These are phyloP conservation scores for Pardosa pseudoannulata DNA, from an alignment of 2,888 invertebrate genomes.

Conservation along the genomic window DNA sequence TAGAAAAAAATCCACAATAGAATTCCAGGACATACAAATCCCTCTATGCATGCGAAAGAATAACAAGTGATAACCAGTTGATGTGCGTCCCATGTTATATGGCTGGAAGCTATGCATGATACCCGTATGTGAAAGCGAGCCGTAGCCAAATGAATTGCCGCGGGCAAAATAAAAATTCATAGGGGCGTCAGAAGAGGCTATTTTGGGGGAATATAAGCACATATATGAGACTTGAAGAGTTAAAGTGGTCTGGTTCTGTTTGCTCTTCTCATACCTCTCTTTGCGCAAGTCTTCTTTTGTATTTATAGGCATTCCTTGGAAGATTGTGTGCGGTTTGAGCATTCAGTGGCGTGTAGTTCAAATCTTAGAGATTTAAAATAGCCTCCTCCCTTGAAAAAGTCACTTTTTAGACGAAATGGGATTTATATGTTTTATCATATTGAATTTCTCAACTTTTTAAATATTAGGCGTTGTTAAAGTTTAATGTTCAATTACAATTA, in stretches of 20 bases:
- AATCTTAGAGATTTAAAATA: not conserved
- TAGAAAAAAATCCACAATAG: slow-evolving; percentile 36
- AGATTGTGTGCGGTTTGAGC: not conserved
- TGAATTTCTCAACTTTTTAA: too few relatives aligned
- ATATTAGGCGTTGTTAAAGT: too few relatives aligned
- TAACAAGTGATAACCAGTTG: slow-evolving; percentile 70
- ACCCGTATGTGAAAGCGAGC: not conserved
- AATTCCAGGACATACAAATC: slow-evolving; percentile 46
- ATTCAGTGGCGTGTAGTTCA: not conserved
- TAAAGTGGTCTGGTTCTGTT: slow-evolving; percentile 46
- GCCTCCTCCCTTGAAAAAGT: too few relatives aligned
- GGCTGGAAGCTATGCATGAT: slow-evolving; percentile 17
- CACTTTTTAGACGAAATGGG: too few relatives aligned
- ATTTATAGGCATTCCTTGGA: not conserved
- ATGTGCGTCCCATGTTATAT: slow-evolving; percentile 41
- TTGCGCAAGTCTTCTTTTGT: not conserved
- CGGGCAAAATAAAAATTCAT: slow-evolving; percentile 36
- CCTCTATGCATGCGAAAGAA: slow-evolving; percentile 57
- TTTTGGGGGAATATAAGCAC: slow-evolving; percentile 16
- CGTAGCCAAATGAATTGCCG: slow-evolving; percentile 57
- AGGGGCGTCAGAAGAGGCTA: not conserved
- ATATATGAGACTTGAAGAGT: slow-evolving; percentile 12
- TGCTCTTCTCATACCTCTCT: slow-evolving; percentile 1
- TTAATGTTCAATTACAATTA: too few relatives aligned
- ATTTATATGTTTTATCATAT: too few relatives aligned